phyloP scores from a whole-genome alignment of 2,888 invertebrate genomes.

The Philaethria dido region DNA sequence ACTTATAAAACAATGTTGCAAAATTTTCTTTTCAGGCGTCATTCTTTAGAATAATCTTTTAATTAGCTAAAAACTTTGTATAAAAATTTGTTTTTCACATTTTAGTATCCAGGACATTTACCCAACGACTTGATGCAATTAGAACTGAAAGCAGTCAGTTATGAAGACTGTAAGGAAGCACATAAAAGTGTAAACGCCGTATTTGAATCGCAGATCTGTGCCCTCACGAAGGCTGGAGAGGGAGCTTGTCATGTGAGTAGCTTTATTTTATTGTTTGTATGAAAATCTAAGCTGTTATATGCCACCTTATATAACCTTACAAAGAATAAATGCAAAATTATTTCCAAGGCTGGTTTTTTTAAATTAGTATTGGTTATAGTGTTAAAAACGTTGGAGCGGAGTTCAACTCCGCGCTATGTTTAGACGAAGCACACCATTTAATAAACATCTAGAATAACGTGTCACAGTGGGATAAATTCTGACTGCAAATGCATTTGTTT shows the following conservation, averaged over 20 bases:
- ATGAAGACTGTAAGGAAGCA: constrained; percentile 76
- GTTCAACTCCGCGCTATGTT: too few species aligned
- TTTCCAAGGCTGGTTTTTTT: too few species aligned
- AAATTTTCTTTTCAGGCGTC: not conserved
- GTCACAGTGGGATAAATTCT: too few species aligned
- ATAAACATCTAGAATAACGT: too few species aligned
- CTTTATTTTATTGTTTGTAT: too few species aligned
- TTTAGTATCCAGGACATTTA: constrained; percentile 69
- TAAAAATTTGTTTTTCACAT: not conserved
- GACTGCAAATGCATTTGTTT: too few species aligned
- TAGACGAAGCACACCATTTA: too few species aligned
- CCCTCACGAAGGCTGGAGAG: constrained; percentile 75
- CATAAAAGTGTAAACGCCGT: constrained; percentile 75
- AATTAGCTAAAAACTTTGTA: not conserved
- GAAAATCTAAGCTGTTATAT: too few species aligned
- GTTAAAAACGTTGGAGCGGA: too few species aligned
- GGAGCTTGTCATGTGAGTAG: constrained; percentile 80
- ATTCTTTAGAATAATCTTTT: not conserved
- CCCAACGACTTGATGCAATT: constrained; percentile 80
- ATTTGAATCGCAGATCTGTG: constrained; percentile 83
- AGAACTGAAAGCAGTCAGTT: constrained; percentile 76
- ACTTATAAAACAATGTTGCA: not conserved
- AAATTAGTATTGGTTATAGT: too few species aligned
- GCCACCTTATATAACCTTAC: too few species aligned
- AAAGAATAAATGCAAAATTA: too few species aligned